phyloP scores from a whole-genome alignment of 2,113 vertebrate species.

The Coreoperca whiteheadi region DNA sequence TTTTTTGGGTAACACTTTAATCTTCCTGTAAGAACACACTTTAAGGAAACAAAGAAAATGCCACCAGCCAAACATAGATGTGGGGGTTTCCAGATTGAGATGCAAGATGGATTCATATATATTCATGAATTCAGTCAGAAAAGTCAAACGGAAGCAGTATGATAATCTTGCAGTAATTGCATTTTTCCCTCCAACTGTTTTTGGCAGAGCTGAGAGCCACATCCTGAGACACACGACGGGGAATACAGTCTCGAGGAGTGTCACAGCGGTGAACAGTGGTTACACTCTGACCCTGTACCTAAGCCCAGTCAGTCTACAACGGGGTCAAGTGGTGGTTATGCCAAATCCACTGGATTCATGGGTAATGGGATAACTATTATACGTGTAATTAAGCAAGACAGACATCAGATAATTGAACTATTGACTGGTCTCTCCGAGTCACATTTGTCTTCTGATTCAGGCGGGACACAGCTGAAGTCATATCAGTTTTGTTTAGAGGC shows the following conservation, averaged over 20 bases:
- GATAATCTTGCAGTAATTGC: constrained; percentile 82
- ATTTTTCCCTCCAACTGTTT: constrained; percentile 79
- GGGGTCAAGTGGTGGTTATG: constrained; percentile 77
- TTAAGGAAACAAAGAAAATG: constrained; percentile 74
- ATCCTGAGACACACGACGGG: constrained; percentile 40
- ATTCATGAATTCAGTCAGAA: constrained; percentile 84
- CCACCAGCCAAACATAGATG: constrained; percentile 69
- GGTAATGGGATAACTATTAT: constrained; percentile 75
- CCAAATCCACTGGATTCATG: constrained; percentile 70
- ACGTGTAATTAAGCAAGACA: constrained; percentile 81
- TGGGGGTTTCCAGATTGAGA: constrained; percentile 76
- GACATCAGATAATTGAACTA: constrained; percentile 81
- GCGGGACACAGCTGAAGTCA: constrained; percentile 15
- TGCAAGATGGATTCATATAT: constrained; percentile 82
- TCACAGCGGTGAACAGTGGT: constrained; percentile 50
- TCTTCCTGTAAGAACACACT: constrained; percentile 54
- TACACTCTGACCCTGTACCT: constrained; percentile 65
- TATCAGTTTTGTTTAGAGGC: constrained; percentile 40
- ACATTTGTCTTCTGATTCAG: constrained; percentile 67
- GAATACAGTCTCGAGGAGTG: constrained; percentile 18
- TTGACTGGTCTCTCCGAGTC: constrained; percentile 66
- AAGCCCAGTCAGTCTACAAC: constrained; percentile 59
- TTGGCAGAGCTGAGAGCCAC: constrained; percentile 69
- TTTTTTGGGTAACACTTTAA: constrained; percentile 52
- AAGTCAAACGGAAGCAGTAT: constrained; percentile 83